These are phyloP conservation scores for Synanthedon vespiformis DNA, from an alignment of 2,888 invertebrate species.

Conservation along the genomic window DNA sequence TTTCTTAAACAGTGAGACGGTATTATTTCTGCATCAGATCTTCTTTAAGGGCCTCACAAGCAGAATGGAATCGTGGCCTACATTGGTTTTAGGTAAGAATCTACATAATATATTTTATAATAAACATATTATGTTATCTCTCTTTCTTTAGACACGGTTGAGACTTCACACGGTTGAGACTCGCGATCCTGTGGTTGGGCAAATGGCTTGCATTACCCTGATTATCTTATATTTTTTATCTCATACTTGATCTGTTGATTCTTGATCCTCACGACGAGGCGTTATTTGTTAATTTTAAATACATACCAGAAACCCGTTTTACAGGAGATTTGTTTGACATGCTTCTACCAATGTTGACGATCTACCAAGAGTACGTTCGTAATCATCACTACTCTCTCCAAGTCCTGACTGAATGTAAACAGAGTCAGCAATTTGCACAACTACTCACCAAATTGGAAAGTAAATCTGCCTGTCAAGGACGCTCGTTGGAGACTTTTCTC, in stretches of 20 bases:
- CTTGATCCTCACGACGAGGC: too few relatives aligned
- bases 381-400: slow-evolving; percentile 95
- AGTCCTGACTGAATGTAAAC: slow-evolving; percentile 92
- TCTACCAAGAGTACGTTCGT: slow-evolving; percentile 94
- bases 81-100: slow-evolving; percentile 84
- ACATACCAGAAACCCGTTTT: slow-evolving; percentile 15
- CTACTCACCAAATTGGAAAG: slow-evolving; percentile 85
- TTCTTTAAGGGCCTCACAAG: slow-evolving; percentile 93
- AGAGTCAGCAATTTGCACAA: slow-evolving; percentile 81
- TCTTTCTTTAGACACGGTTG: too few relatives aligned
- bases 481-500: slow-evolving; percentile 88
- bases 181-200: too few relatives aligned
- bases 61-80: slow-evolving; percentile 94
- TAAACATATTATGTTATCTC: too few relatives aligned
- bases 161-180: background rate
- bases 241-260: too few relatives aligned
- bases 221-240: background rate
- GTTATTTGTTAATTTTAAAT: too few relatives aligned
- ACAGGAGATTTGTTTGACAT: slow-evolving; percentile 94
- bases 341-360: slow-evolving; percentile 93
- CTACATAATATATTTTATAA: too few relatives aligned
- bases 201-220: too few relatives aligned
- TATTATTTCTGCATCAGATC: slow-evolving; percentile 92
- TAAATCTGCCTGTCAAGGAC: slow-evolving; percentile 86
- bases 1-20: slow-evolving; percentile 92